Evolutionary conservation across 2,888 invertebrate genomes (phyloP), one percentile per base, ranked within the genome.

Genomic region (Pandemis cinnamomeana): DNA sequence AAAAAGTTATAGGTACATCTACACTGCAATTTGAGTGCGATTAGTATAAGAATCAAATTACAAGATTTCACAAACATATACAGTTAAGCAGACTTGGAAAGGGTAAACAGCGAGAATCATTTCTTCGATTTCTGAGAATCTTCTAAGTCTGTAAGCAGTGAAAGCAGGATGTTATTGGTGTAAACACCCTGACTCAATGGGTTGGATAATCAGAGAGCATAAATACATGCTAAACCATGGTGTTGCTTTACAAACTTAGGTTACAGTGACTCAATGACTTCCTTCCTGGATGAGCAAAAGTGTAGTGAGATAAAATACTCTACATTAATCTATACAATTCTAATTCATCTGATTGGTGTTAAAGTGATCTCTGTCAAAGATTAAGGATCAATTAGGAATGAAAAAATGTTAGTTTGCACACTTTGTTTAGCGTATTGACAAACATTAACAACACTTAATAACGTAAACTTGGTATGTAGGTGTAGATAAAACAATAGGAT

Each of bases 161-260:
- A 58, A 58, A 58, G 58, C 58, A 58, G 58, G 58, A 58, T 58
- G 58, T 27, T 58, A 27, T 27, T 27, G 58, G 58, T 55, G 53
- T 58, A 27, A 58, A 27, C 58, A 58, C 58, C 58, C 58, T 58
- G 27, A 27, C 27, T 20, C 58, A 27, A 27, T 27, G 58, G 53
- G 58, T 27, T 58, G 58, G 11, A 58, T 55, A 55, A 55, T 27
- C 27, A 58, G 58, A 27, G 5, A 58, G 6, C 58, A 58, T 58
- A 27, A 58, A 58, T 27, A 20, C 11, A 15, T 20, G 55, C 20
- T 55, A 55, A 55, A 7, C 20, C 27, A 58, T 58, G 11, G 58
- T 27, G 27, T 55, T 20, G 55, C 20, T 20, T 55, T 53, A 55
- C 55, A 7, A 55, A 7, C 8, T 6, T 20, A 8, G 7, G 11